Evolutionary conservation across 2,113 vertebrate genomes (phyloP).

Genomic region (Ranitomeya imitator): DNA sequence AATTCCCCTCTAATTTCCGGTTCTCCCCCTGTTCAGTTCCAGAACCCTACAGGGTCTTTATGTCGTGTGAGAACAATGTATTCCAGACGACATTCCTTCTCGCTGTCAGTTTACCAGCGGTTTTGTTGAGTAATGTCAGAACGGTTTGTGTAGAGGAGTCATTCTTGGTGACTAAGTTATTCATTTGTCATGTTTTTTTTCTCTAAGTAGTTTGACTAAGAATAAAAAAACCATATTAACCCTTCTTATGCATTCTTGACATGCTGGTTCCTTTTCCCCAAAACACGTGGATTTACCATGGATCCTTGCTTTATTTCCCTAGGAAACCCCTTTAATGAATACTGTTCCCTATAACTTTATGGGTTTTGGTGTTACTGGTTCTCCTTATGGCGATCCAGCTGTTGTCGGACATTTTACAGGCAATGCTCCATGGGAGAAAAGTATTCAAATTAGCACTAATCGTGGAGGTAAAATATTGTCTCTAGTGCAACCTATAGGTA

Average conservation of each 20-base stretch:
- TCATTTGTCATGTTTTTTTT: neutral
- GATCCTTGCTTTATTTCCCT: neutral
- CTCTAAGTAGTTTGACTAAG: no score
- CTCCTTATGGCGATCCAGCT: no score
- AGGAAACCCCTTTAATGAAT: no score
- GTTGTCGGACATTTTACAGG: no score
- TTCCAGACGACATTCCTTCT: neutral
- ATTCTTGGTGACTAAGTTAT: neutral
- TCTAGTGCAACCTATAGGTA: no score
- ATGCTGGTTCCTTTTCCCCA: neutral
- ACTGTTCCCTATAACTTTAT: no score
- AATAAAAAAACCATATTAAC: no score
- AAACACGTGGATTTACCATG: neutral
- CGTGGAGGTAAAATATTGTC: no score
- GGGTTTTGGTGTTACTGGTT: no score
- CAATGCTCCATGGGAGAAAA: no score
- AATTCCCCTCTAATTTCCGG: neutral
- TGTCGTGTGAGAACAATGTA: neutral
- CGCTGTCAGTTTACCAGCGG: neutral
- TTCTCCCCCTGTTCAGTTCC: neutral
- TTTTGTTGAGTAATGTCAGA: constrained; percentile 1
- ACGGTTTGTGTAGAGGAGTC: neutral
- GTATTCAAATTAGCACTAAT: no score
- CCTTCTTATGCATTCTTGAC: neutral
- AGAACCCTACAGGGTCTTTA: neutral